Conservation (phyloP, 2,888 invertebrate genomes). For the Laspeyria flexula region DNA sequence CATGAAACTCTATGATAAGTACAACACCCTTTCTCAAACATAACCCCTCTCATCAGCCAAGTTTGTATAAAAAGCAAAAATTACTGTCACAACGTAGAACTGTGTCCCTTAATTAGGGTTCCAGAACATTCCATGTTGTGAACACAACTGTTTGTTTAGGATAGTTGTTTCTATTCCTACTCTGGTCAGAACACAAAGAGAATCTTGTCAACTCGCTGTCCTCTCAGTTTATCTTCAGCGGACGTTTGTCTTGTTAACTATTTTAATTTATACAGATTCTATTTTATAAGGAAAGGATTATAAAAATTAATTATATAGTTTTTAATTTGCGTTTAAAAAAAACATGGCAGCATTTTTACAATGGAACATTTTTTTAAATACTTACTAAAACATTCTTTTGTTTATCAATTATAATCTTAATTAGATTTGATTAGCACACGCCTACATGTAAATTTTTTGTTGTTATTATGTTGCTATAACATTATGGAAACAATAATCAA, state of each 20-base stretch:
- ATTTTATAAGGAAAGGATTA: too few relatives aligned
- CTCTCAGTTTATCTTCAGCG: background rate
- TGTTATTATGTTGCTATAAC: too few relatives aligned
- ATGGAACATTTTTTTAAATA: too few relatives aligned
- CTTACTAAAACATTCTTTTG: too few relatives aligned
- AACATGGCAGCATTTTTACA: too few relatives aligned
- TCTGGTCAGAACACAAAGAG: conserved; percentile 29
- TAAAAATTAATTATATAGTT: too few relatives aligned
- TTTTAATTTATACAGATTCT: background rate
- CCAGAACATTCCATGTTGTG: conserved; percentile 25
- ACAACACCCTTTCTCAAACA: background rate
- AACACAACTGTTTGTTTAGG: conserved; percentile 43
- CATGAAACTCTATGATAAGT: too few relatives aligned
- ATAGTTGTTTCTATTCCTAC: conserved; percentile 27
- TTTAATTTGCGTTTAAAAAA: too few relatives aligned
- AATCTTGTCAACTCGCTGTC: conserved; percentile 1
- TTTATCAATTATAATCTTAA: too few relatives aligned
- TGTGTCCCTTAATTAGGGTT: conserved; percentile 35
- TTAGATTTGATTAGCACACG: too few relatives aligned
- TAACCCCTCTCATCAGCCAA: background rate
- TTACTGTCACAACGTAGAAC: conserved; percentile 21
- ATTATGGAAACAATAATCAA: too few relatives aligned
- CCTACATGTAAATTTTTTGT: too few relatives aligned
- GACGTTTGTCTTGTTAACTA: background rate
- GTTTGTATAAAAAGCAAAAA: conserved; percentile 31